Conservation (phyloP, 35 echinoderm and acorn worm species). For the Ophioderma brevispina region DNA sequence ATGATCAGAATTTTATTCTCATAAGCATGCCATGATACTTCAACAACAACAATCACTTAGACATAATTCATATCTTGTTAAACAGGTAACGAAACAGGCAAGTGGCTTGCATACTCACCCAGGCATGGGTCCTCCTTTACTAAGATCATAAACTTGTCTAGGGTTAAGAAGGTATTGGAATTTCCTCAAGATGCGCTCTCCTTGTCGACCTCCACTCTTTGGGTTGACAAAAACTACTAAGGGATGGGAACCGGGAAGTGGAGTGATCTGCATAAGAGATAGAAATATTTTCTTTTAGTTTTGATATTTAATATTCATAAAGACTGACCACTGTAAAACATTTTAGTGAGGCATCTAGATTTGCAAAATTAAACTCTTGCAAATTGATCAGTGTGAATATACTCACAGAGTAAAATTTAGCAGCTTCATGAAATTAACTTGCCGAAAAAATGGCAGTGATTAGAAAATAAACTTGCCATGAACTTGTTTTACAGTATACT, state of each 20-base stretch:
- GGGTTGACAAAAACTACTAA: slow-evolving; percentile 97
- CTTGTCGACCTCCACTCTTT: slow-evolving; percentile 95
- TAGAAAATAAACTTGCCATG: too few species aligned
- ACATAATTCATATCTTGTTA: not conserved
- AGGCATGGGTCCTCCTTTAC: slow-evolving; percentile 98
- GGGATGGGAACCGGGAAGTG: slow-evolving; percentile 90
- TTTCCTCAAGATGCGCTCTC: slow-evolving; percentile 95
- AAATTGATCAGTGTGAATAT: too few species aligned
- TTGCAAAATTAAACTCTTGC: too few species aligned
- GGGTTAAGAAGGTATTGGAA: slow-evolving; percentile 99
- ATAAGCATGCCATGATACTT: not conserved
- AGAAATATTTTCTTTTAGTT: too few species aligned
- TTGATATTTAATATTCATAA: too few species aligned
- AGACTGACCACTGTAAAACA: too few species aligned
- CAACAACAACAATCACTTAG: not conserved
- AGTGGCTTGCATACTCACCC: slow-evolving; percentile 54
- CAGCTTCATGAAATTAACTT: too few species aligned
- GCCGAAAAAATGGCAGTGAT: too few species aligned
- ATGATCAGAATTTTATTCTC: too few species aligned
- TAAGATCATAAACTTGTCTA: slow-evolving; percentile 95
- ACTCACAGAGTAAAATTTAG: too few species aligned
- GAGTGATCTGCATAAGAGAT: slow-evolving; percentile 73
- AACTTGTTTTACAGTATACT: too few species aligned
- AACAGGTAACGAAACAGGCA: not conserved
- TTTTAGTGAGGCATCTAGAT: too few species aligned